phyloP scores from a whole-genome alignment of 2,113 vertebrate genomes.

The Microcebus ravelobensis region DNA sequence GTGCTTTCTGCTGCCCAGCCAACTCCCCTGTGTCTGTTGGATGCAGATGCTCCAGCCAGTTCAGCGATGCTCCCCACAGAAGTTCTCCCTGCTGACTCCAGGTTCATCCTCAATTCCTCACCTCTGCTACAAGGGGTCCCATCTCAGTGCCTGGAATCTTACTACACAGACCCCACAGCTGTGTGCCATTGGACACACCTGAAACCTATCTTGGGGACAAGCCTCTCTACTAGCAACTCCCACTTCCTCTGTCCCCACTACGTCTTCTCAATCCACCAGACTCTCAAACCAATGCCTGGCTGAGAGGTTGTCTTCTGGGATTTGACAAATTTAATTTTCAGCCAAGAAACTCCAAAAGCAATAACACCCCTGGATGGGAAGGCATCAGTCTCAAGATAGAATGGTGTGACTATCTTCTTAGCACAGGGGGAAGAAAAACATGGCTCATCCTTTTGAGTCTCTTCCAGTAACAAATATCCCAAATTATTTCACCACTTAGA shows the following conservation, averaged over 20 bases:
- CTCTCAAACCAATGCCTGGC: not conserved
- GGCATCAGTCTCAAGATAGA: not conserved
- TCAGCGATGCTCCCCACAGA: not conserved
- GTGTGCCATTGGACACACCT: not conserved
- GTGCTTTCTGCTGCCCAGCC: not conserved
- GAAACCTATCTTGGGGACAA: not conserved
- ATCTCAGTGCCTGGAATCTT: not conserved
- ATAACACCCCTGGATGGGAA: not conserved
- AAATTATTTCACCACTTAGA: not conserved
- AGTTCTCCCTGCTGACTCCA: not conserved
- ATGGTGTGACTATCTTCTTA: not conserved
- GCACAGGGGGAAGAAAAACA: not conserved
- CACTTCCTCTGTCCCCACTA: not conserved
- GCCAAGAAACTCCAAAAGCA: not conserved
- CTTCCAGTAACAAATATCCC: not conserved
- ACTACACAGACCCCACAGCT: not conserved
- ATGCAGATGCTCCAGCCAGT: not conserved
- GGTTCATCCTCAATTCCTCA: not conserved
- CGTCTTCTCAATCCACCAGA: not conserved
- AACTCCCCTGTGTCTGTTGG: not conserved
- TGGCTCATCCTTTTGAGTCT: not conserved
- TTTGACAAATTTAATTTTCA: not conserved
- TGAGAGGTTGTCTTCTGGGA: not conserved
- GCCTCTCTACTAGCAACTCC: not conserved
- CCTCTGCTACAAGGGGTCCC: not conserved